Conservation (phyloP, 2,797 vertebrate genomes). For the Emys orbicularis region DNA sequence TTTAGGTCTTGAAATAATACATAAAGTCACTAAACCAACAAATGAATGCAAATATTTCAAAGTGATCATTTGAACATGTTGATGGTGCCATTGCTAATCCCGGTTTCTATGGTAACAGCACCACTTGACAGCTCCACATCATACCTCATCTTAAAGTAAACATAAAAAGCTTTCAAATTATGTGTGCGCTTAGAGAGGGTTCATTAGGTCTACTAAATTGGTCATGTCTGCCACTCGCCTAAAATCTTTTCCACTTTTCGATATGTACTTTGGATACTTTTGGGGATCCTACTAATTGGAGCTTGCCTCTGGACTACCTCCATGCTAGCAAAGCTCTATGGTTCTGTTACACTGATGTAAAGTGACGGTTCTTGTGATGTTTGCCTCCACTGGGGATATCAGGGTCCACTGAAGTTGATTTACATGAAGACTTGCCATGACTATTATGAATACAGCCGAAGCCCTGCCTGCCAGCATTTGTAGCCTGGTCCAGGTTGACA, state of each 20-base stretch:
- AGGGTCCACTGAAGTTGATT: background rate
- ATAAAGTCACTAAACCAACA: background rate
- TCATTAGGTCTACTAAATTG: background rate
- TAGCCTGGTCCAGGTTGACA: background rate
- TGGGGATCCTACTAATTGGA: background rate
- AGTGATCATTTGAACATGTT: background rate
- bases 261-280: background rate
- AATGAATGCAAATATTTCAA: background rate
- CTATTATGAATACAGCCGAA: background rate
- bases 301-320: background rate
- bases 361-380: background rate
- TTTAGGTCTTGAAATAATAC: background rate
- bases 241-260: background rate
- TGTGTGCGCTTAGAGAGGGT: background rate
- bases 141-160: background rate
- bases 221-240: background rate
- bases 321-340: background rate
- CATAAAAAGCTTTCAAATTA: background rate
- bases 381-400: background rate
- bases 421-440: background rate
- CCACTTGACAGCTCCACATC: background rate
- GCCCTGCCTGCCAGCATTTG: background rate
- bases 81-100: background rate
- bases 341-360: background rate
- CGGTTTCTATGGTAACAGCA: background rate